Evolutionary conservation across 2,888 invertebrate genomes (phyloP).

Genomic region (Rhogogaster chlorosoma): DNA sequence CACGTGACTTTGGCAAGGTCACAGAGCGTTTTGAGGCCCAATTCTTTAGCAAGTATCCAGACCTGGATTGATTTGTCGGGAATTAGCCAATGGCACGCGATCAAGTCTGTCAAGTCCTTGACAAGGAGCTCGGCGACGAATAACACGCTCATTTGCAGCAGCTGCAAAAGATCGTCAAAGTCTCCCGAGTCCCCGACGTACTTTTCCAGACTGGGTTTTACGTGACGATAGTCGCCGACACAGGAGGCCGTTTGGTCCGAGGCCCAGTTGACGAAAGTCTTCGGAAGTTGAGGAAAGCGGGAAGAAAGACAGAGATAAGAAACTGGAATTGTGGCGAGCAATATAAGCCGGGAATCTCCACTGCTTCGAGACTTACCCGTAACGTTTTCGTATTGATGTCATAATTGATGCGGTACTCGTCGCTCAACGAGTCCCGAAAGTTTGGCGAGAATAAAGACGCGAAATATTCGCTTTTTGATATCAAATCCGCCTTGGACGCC

Average conservation of each 20-base stretch:
- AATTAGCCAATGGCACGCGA: constrained; percentile 63
- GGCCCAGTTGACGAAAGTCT: background rate
- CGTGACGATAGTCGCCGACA: constrained; percentile 46
- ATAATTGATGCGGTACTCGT: constrained; percentile 67
- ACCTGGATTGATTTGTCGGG: constrained; percentile 64
- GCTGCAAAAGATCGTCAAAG: constrained; percentile 61
- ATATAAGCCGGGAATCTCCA: background rate
- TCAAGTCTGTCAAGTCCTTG: constrained; percentile 63
- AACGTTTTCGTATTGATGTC: constrained; percentile 63
- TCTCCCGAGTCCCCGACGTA: constrained; percentile 54
- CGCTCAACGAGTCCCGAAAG: constrained; percentile 64
- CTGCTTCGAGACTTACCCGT: constrained; percentile 62
- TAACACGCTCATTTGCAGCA: constrained; percentile 67
- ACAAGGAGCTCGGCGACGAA: constrained; percentile 66
- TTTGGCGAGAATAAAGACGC: constrained; percentile 66
- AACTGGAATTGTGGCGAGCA: background rate
- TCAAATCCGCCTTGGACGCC: no score
- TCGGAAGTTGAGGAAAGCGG: background rate
- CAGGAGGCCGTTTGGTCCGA: background rate
- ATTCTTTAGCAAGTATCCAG: constrained; percentile 66
- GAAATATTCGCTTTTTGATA: constrained; percentile 65
- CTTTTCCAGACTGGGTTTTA: constrained; percentile 62
- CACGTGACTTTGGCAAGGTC: constrained; percentile 64
- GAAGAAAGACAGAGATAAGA: no score
- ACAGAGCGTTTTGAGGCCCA: constrained; percentile 61